A percentile compares a stretch with the other conserved stretches of the same genome.
Conservation (phyloP, 1,140 invertebrate genomes). For the Maconellicoccus hirsutus region DNA sequence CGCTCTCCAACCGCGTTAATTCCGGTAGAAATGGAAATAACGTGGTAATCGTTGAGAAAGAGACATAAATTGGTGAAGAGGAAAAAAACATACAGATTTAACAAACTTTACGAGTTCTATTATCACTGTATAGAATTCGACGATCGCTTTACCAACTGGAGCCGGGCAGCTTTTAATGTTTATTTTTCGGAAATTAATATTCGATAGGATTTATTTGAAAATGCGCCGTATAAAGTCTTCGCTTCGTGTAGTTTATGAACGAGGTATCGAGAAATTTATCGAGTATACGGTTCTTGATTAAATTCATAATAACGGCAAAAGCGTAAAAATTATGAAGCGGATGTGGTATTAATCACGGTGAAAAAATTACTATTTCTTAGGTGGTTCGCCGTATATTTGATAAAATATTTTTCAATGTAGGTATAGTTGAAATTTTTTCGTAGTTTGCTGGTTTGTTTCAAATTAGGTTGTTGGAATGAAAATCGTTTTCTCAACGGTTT, state of each 20-base stretch:
- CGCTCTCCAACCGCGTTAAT: conserved; percentile 13
- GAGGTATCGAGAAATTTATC: not conserved
- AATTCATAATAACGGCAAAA: not conserved
- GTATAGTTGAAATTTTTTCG: too few species aligned
- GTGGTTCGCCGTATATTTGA: too few species aligned
- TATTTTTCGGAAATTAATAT: not conserved
- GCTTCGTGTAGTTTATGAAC: not conserved
- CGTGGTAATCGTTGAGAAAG: conserved; percentile 6
- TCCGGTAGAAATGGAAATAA: conserved; percentile 16
- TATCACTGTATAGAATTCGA: not conserved
- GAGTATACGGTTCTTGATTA: not conserved
- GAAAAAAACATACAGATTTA: not conserved
- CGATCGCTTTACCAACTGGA: not conserved
- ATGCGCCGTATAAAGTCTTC: not conserved
- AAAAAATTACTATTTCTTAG: too few species aligned
- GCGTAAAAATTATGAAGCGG: not conserved
- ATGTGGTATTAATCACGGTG: not conserved
- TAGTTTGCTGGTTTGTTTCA: too few species aligned
- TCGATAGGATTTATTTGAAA: not conserved
- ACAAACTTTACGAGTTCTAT: conserved; percentile 7
- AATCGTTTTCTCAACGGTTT: too few species aligned
- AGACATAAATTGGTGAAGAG: conserved; percentile 16
- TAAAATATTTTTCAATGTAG: too few species aligned
- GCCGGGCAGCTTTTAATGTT: not conserved
- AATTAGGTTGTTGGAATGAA: too few species aligned